Conservation (phyloP, 2,797 vertebrate genomes). For the Agapornis canus region DNA sequence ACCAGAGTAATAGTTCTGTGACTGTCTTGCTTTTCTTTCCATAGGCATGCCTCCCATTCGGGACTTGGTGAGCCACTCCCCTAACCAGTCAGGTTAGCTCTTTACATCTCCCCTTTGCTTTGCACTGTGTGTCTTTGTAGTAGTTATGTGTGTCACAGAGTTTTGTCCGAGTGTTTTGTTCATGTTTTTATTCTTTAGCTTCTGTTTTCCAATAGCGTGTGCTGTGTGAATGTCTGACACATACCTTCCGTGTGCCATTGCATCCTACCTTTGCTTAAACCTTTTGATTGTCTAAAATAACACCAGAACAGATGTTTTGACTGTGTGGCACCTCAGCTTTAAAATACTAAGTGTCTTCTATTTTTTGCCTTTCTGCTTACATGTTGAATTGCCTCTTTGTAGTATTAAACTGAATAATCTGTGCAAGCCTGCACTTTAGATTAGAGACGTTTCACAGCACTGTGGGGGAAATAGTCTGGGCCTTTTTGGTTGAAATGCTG, state of each 20-base stretch:
- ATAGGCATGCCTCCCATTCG: constrained; percentile 96
- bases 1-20: constrained; percentile 36
- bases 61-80: constrained; percentile 96
- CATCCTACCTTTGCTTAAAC: background rate
- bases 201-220: background rate
- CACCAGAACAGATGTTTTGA: background rate
- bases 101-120: constrained; percentile 45
- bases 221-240: background rate
- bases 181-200: background rate
- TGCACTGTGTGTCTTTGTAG: background rate
- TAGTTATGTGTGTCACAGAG: background rate
- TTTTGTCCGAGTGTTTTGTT: background rate
- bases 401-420: background rate
- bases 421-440: background rate
- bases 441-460: background rate
- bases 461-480: background rate
- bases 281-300: background rate
- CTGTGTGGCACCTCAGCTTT: background rate
- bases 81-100: constrained; percentile 93
- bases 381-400: background rate
- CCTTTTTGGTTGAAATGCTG: background rate
- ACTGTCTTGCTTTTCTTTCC: constrained; percentile 70
- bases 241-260: background rate
- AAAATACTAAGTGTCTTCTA: background rate
- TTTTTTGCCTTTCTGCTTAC: background rate